These are phyloP conservation scores for Aphidius colemani DNA, from an alignment of 2,888 invertebrate genomes.

Conservation along the genomic window DNA sequence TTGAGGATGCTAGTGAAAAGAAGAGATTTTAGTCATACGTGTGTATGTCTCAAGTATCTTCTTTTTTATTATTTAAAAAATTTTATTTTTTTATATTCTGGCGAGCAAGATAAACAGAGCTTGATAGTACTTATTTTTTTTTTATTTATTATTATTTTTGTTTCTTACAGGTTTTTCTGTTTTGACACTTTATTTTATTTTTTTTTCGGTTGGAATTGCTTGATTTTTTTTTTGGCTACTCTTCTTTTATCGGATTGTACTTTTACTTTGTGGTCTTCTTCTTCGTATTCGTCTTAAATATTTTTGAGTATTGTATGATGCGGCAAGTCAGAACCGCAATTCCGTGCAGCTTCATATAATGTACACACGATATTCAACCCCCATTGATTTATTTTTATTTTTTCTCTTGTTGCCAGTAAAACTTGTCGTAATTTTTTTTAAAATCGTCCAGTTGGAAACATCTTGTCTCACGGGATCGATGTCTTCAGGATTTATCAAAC, in stretches of 20 bases:
- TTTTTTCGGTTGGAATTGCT: background rate
- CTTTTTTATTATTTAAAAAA: constrained; percentile 13
- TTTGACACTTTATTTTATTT: constrained; percentile 11
- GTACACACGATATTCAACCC: constrained; percentile 10
- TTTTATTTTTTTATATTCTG: constrained; percentile 19
- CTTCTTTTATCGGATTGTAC: constrained; percentile 15
- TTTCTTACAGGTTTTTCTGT: constrained; percentile 14
- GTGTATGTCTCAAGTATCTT: constrained; percentile 15
- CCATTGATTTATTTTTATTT: background rate
- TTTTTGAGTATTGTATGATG: constrained; percentile 29
- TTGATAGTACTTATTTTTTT: constrained; percentile 26
- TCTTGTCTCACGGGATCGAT: constrained; percentile 39
- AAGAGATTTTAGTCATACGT: constrained; percentile 12
- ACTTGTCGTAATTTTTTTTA: constrained; percentile 20
- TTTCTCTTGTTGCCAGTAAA: constrained; percentile 10
- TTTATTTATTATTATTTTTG: constrained; percentile 3
- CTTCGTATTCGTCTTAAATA: constrained; percentile 32
- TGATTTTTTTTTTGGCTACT: constrained; percentile 1
- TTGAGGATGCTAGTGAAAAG: background rate
- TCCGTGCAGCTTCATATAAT: background rate
- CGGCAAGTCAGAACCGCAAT: constrained; percentile 23
- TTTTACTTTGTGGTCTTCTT: constrained; percentile 21
- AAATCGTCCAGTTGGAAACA: constrained; percentile 33
- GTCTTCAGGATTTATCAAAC: constrained; percentile 27
- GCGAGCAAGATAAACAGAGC: constrained; percentile 28